phyloP scores from a whole-genome alignment of 2,888 invertebrate species.

The Teleiodes luculella region DNA sequence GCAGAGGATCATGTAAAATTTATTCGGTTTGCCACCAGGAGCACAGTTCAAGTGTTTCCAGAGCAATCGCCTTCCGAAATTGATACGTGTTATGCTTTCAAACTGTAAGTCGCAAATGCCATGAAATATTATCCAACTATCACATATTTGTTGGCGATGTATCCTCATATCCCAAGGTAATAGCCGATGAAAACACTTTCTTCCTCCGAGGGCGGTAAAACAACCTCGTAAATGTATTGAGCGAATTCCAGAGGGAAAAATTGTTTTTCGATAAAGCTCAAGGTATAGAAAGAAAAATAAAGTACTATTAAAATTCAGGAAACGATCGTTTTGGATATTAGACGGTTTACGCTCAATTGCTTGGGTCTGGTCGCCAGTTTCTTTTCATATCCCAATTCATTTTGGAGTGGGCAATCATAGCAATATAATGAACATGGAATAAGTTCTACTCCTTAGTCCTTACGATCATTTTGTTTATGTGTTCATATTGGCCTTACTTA shows the following conservation, averaged over 20 bases:
- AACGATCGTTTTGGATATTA: background rate
- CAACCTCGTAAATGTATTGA: background rate
- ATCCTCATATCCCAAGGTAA: slow-evolving; percentile 26
- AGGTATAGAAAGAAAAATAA: background rate
- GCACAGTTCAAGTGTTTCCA: too few species aligned
- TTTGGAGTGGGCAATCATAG: too few species aligned
- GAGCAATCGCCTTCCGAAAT: too few species aligned
- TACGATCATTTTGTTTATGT: too few species aligned
- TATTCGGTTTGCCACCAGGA: too few species aligned
- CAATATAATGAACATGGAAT: too few species aligned
- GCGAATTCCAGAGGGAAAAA: background rate
- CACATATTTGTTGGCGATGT: slow-evolving; percentile 41
- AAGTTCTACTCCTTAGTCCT: too few species aligned
- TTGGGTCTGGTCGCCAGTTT: background rate
- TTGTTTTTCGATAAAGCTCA: background rate
- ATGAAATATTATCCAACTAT: slow-evolving; percentile 29
- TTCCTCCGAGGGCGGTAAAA: slow-evolving; percentile 12
- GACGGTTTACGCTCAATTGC: too few species aligned
- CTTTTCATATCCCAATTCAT: background rate
- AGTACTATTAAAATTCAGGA: background rate
- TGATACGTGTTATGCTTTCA: slow-evolving; percentile 26
- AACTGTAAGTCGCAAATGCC: slow-evolving; percentile 19
- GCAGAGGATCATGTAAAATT: too few species aligned
- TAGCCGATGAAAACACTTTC: slow-evolving; percentile 32
- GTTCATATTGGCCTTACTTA: too few species aligned